Percentiles rank a stretch among this genome's conserved stretches.
Evolutionary conservation across 2,797 vertebrate genomes (phyloP).

Genomic region (Brotogeris chrysoptera): DNA sequence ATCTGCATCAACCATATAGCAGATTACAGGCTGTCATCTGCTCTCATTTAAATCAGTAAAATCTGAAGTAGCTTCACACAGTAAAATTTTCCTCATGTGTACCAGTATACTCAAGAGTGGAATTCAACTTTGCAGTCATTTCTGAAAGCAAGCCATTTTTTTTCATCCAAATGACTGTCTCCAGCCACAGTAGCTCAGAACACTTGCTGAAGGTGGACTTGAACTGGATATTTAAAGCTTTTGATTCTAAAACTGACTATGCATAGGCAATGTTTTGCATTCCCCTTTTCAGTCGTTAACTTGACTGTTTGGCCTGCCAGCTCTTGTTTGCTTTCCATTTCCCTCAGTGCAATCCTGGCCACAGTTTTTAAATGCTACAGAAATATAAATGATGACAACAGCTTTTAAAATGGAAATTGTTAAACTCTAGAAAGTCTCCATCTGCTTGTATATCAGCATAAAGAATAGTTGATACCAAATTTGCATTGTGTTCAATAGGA

Average conservation of each 20-base stretch:
- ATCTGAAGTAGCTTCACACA: not conserved
- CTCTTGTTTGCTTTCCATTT: conserved; percentile 3
- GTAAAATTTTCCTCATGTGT: not conserved
- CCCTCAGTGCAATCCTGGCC: not conserved
- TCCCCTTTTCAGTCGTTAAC: not conserved
- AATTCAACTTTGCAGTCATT: not conserved
- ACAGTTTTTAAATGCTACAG: not conserved
- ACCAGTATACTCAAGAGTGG: not conserved
- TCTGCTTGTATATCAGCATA: not conserved
- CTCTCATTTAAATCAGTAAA: not conserved
- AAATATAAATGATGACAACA: not conserved
- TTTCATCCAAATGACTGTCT: not conserved
- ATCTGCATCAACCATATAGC: not conserved
- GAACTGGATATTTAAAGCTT: not conserved
- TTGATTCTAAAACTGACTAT: not conserved
- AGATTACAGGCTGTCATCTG: not conserved
- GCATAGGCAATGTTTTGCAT: not conserved
- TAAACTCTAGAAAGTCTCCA: not conserved
- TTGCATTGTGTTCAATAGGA: not conserved
- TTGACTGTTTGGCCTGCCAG: not conserved
- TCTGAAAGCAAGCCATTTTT: not conserved
- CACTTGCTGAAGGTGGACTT: not conserved
- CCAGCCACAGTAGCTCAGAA: not conserved
- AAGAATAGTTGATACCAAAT: not conserved
- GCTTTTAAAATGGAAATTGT: not conserved